Evolutionary conservation across 2,113 vertebrate species (phyloP).

Genomic region (Alosa alosa): DNA sequence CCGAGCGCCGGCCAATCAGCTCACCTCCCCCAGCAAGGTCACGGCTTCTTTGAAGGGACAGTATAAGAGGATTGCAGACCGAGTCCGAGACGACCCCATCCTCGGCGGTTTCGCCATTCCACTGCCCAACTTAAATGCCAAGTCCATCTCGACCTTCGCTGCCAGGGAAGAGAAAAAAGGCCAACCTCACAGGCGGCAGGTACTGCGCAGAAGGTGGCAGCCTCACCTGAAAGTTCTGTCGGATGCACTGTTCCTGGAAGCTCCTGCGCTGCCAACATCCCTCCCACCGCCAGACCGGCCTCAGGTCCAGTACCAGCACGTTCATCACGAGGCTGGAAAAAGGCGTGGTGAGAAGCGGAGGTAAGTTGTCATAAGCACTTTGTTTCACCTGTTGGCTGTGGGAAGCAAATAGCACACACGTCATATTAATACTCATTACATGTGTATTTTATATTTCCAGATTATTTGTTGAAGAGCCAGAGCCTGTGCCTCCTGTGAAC

Average conservation of each 20-base stretch:
- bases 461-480: too few species aligned
- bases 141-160: neutral
- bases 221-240: slow-evolving; percentile 6
- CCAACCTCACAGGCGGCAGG: neutral
- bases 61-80: too few species aligned
- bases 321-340: neutral
- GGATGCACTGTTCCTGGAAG: neutral
- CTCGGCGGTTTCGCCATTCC: too few species aligned
- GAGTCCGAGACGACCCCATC: too few species aligned
- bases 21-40: slow-evolving; percentile 20
- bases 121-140: too few species aligned
- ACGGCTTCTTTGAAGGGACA: neutral
- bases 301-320: slow-evolving; percentile 19
- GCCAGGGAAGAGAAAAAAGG: neutral
- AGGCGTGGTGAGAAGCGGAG: slow-evolving; percentile 16
- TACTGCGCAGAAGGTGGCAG: neutral
- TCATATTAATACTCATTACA: too few species aligned
- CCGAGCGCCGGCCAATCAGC: neutral
- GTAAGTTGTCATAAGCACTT: neutral
- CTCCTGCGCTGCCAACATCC: slow-evolving; percentile 5
- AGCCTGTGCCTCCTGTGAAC: too few species aligned
- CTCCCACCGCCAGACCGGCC: slow-evolving; percentile 15
- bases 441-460: too few species aligned
- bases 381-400: too few species aligned
- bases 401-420: too few species aligned